A percentile compares a stretch with the other conserved stretches of the same genome.
Conservation (phyloP, 2,113 vertebrate genomes). For the Sialia sialis region DNA sequence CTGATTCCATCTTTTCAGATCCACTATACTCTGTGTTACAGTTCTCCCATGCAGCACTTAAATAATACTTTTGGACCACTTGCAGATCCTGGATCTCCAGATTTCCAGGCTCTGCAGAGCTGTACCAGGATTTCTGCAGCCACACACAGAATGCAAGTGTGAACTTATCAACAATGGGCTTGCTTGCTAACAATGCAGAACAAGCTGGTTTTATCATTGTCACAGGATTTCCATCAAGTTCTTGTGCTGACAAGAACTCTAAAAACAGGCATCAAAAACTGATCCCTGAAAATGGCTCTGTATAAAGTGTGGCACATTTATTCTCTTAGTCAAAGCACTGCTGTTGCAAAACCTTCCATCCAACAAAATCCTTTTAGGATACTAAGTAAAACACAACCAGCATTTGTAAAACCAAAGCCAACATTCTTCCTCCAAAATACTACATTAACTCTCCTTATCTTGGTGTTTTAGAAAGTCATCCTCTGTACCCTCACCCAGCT, state of each 20-base stretch:
- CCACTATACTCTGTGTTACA: accelerated
- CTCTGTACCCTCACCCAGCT: neutral
- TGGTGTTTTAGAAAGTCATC: neutral
- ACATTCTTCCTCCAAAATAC: neutral
- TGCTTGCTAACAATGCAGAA: neutral
- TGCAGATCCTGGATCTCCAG: neutral
- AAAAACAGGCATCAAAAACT: neutral
- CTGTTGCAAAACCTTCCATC: neutral
- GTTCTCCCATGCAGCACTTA: neutral
- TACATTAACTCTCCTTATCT: neutral
- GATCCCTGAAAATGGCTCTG: neutral
- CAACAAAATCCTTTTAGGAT: neutral
- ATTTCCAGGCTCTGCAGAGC: neutral
- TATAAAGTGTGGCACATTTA: neutral
- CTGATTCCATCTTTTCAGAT: neutral
- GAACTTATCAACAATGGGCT: neutral
- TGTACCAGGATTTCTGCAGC: neutral
- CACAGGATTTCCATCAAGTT: slow-evolving; percentile 17
- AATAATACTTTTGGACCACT: neutral
- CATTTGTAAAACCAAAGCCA: neutral
- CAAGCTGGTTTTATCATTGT: neutral
- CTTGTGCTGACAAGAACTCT: slow-evolving; percentile 27
- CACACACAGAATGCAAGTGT: neutral
- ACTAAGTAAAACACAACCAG: neutral
- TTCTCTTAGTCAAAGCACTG: neutral